These are phyloP conservation scores for Euplagia quadripunctaria DNA, from an alignment of 2,888 invertebrate species.

Conservation along the genomic window DNA sequence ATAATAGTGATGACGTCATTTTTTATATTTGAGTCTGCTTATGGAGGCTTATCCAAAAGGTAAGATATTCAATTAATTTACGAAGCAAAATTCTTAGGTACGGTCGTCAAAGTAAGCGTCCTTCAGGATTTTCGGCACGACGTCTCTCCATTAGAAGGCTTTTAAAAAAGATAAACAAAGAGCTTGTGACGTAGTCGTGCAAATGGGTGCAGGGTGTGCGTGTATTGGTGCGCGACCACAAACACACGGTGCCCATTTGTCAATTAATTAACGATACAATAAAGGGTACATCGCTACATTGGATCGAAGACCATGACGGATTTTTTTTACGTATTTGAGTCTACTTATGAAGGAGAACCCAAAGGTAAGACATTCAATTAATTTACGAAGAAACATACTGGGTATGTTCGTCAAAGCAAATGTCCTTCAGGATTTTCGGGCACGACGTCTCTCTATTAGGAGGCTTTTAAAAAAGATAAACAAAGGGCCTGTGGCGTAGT, in stretches of 20 bases:
- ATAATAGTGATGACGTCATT: conserved; percentile 31
- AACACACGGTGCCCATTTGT: conserved; percentile 75
- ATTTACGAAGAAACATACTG: conserved; percentile 58
- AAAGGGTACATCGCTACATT: conserved; percentile 84
- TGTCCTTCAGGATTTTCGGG: conserved; percentile 49
- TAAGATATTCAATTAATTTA: conserved; percentile 62
- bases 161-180: conserved; percentile 74
- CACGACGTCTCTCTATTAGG: conserved; percentile 58
- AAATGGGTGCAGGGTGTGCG: conserved; percentile 55
- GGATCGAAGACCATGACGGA: conserved; percentile 57
- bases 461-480: conserved; percentile 72
- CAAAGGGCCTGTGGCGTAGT: conserved; percentile 57
- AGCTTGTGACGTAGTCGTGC: conserved; percentile 38
- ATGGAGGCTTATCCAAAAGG: conserved; percentile 52
- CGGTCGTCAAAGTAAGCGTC: conserved; percentile 47
- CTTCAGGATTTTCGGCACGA: conserved; percentile 48
- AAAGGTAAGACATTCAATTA: conserved; percentile 60
- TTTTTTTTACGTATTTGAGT: conserved; percentile 29
- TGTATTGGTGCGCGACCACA: conserved; percentile 52
- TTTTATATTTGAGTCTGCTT: conserved; percentile 39
- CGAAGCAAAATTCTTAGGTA: conserved; percentile 54
- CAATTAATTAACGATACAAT: conserved; percentile 87
- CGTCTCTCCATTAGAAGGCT: conserved; percentile 62
- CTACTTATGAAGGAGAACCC: conserved; percentile 49
- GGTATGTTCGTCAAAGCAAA: conserved; percentile 47